These are phyloP conservation scores for Nebria ingens DNA, from an alignment of 1,140 invertebrate species.

Conservation along the genomic window DNA sequence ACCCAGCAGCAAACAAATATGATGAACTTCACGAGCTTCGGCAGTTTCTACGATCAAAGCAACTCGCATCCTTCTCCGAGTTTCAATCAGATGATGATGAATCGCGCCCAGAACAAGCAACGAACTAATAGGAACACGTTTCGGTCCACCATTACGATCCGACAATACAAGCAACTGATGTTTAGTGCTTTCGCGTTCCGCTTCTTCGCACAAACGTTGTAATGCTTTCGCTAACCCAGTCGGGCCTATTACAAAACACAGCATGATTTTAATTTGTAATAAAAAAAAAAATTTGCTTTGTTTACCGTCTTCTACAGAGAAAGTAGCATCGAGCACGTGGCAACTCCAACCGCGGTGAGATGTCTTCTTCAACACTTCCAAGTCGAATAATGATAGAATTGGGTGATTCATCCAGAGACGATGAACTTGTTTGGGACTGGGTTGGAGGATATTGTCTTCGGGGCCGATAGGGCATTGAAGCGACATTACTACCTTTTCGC, in stretches of 20 bases:
- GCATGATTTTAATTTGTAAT: no score
- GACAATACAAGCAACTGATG: conserved; percentile 85
- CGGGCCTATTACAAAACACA: no score
- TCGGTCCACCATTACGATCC: conserved; percentile 59
- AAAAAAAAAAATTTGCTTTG: no score
- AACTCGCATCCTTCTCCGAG: conserved; percentile 92
- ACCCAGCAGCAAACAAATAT: conserved; percentile 90
- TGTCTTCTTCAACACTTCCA: conserved; percentile 77
- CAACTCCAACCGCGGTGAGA: conserved; percentile 86
- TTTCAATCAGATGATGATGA: conserved; percentile 93
- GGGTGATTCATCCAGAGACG: conserved; percentile 90
- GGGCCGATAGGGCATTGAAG: conserved; percentile 85
- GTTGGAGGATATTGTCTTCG: conserved; percentile 88
- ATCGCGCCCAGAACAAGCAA: conserved; percentile 80
- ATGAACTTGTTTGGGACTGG: conserved; percentile 76
- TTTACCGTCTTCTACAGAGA: conserved; percentile 50
- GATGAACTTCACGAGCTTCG: conserved; percentile 92
- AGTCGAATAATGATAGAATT: conserved; percentile 82
- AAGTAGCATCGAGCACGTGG: conserved; percentile 85
- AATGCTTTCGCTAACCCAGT: conserved; percentile 68
- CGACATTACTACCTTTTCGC: conserved; percentile 98
- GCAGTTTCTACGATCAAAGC: conserved; percentile 88
- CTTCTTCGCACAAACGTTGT: conserved; percentile 69
- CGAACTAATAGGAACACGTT: conserved; percentile 69
- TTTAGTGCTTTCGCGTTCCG: conserved; percentile 68